These are phyloP conservation scores for Dasypolia templi DNA, from an alignment of 2,888 invertebrate species.

Conservation along the genomic window DNA sequence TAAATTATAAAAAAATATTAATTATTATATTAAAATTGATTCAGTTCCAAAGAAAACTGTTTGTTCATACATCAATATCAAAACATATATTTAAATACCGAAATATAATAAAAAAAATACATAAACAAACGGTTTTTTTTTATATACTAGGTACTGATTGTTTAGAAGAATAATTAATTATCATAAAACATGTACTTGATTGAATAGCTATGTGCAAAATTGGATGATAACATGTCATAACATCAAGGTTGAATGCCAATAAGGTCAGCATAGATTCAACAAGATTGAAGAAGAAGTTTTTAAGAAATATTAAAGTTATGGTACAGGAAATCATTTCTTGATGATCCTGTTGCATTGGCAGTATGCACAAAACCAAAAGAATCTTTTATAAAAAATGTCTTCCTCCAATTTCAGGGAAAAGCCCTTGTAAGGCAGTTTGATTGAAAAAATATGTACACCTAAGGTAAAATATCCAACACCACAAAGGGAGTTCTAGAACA, in stretches of 20 bases:
- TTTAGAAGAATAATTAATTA: not conserved
- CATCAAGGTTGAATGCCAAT: slow-evolving; percentile 1
- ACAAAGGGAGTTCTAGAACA: not conserved
- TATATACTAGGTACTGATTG: no score
- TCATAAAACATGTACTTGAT: not conserved
- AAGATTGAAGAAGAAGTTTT: not conserved
- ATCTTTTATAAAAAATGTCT: not conserved
- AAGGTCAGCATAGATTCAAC: slow-evolving; percentile 2
- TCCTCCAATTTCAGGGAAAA: not conserved
- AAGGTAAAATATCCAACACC: not conserved
- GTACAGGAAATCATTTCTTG: not conserved
- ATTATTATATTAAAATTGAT: no score
- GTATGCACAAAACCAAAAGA: not conserved
- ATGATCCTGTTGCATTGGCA: not conserved
- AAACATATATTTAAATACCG: no score
- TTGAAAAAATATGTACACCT: not conserved
- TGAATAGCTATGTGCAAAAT: not conserved
- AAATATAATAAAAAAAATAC: no score
- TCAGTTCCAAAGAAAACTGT: no score
- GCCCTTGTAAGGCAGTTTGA: not conserved
- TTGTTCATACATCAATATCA: no score
- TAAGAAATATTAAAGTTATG: not conserved
- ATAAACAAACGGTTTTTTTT: no score
- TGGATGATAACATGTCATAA: slow-evolving; percentile 1
- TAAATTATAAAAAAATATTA: no score